Base-by-base conservation (phyloP, 64 coral and sea anemone species). In the Pocillopora damicornis region DNA sequence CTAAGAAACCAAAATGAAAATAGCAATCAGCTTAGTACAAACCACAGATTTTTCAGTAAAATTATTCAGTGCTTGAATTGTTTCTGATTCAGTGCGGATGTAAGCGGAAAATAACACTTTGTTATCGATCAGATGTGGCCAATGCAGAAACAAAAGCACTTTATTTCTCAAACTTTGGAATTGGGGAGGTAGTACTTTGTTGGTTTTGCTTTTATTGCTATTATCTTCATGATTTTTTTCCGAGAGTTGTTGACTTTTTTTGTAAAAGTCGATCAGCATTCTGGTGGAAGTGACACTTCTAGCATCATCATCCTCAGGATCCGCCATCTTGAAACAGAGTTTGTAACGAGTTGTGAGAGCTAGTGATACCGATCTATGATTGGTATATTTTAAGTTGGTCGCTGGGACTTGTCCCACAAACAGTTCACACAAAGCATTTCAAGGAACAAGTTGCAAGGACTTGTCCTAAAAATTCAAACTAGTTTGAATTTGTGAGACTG, bases 211-310 rank as follows among this genome's bases (percentile, higher is more conserved):
- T 78, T 78, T 78, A 20, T 61, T 79, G 10, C 58, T 18, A n/a
- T 79, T 61, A 34, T 79, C 77, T 79, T 79, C 61, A 58, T 79
- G 58, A 61, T 34, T 61, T 61, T 79, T 79, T 17, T 60, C 77
- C 57, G 23, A 79, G 58, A 61, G 59, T 76, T 76, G 2, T 42
- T 4, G 16, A 60, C 23, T 79, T n/a, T 78, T 56, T 58, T 78
- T 13, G 45, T 78, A 58, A 78, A 59, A 78, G 13, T 78, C 51
- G 38, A 59, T 78, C 76, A 78, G 45, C 76, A 78, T 78, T 78
- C 76, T 78, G 42, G 76, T 78, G 75, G 75, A 76, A 38, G 75
- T 76, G 75, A 76, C 75, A 14, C 75, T 45, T 37, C 75, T 56
- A 76, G 36, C 75, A 76, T 76, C 13, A 37, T 76, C 75, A 15